A percentile compares a stretch with the other conserved stretches of the same genome.
Evolutionary conservation across 2,113 vertebrate genomes (phyloP).

Genomic region (Brienomyrus longianalis): DNA sequence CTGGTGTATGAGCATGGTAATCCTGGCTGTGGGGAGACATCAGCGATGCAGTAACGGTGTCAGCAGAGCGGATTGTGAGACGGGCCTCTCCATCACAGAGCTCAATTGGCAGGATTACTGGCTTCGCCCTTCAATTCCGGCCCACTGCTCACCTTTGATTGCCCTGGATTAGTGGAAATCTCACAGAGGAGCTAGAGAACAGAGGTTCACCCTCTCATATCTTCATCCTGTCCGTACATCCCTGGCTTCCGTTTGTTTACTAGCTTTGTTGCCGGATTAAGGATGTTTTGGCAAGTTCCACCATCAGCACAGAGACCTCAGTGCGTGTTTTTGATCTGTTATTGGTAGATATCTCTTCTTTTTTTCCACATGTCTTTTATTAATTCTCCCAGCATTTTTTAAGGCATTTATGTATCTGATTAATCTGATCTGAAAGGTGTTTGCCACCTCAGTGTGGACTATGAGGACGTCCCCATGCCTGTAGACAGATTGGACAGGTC

Average conservation of each 20-base stretch:
- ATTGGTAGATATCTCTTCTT: not conserved
- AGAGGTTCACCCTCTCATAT: not conserved
- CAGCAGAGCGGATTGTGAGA: not conserved
- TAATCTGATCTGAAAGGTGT: not conserved
- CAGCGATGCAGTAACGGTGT: not conserved
- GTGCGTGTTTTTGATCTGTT: not conserved
- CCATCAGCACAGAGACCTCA: not conserved
- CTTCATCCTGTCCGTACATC: not conserved
- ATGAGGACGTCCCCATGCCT: not conserved
- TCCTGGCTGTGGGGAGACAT: not conserved
- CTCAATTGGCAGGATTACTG: constrained; percentile 7
- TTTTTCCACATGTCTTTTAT: not conserved
- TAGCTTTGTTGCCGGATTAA: not conserved
- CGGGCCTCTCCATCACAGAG: not conserved
- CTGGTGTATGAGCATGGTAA: not conserved
- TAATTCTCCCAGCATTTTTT: not conserved
- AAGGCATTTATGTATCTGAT: not conserved
- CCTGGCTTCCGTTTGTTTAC: constrained; percentile 10
- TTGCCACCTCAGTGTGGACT: not conserved
- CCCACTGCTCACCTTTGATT: constrained; percentile 18
- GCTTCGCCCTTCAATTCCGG: constrained; percentile 18
- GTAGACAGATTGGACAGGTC: not conserved
- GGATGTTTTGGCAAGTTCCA: not conserved
- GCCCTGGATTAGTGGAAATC: constrained; percentile 21
- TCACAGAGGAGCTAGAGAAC: not conserved